Evolutionary conservation across 2,113 vertebrate species (phyloP).

Genomic region (Crypturellus undulatus): DNA sequence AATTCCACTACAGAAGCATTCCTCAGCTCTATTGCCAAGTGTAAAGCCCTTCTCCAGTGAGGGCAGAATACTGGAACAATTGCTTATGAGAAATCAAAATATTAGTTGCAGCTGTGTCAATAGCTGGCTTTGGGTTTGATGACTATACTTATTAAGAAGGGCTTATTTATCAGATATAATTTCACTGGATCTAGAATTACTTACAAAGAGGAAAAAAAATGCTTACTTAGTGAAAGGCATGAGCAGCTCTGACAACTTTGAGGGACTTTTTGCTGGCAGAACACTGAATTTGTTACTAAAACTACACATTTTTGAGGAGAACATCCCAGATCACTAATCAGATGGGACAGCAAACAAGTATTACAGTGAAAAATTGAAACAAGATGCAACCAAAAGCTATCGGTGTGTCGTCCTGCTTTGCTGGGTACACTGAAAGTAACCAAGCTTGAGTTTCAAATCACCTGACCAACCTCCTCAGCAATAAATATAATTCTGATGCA

Average conservation of each 20-base stretch:
- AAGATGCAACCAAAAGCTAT: background rate
- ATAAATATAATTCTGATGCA: background rate
- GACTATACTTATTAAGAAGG: background rate
- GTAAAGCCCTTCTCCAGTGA: background rate
- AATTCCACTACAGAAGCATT: background rate
- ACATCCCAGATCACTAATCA: background rate
- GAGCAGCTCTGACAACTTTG: background rate
- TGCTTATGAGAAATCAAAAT: background rate
- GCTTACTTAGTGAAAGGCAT: background rate
- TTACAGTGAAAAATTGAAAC: background rate
- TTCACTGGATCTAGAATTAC: background rate
- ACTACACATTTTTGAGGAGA: background rate
- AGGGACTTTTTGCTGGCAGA: background rate
- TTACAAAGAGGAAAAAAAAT: background rate
- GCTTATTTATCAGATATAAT: background rate
- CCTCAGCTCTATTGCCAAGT: background rate
- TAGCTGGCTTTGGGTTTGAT: background rate
- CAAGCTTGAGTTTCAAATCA: background rate
- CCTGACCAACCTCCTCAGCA: background rate
- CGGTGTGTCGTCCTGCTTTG: background rate
- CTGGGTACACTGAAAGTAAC: background rate
- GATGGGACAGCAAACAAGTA: background rate
- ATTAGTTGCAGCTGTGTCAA: conserved; percentile 6
- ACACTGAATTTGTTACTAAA: background rate
- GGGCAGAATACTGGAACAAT: background rate